Evolutionary conservation across 2,797 vertebrate species (phyloP), one percentile per base, ranked within the genome.

Genomic region (Pagetopsis macropterus): DNA sequence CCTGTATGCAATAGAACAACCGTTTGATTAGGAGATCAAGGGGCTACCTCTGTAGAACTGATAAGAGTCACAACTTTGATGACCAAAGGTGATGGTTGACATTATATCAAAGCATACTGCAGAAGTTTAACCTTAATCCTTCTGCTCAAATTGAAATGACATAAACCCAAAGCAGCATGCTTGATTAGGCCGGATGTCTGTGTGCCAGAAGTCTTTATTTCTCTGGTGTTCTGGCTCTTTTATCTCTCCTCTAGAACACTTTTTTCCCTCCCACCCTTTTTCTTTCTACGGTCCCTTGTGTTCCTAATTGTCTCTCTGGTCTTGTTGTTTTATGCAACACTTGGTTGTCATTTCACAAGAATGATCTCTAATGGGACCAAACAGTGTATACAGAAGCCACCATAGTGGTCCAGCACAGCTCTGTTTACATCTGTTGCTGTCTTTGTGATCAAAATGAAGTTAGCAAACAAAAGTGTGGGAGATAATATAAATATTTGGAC

Each of bases 311-410:
- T 57, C 52, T 44, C 56, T 55, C 50, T 71, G 75, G 4, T 70
- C 58, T 62, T 82, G 69, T 70, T 81, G 61, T 68, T 74, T 66
- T 46, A 51, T 71, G 65, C 12, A 68, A 19, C 72, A 65, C 66
- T 55, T 75, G 61, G 70, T 74, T 72, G 44, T 41, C 50, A 81
- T 75, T 81, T 77, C 70, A 67, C 58, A 67, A 43, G 51, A 69
- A 67, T 76, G 44, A 23, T 72, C 58, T 70, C 63, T 73, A 79
- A 79, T 71, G 65, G 49, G 59, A 72, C 45, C 64, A 68, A 70
- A 58, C 41, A 44, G 57, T 72, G 75, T 73, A 64, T 51, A 65
- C 56, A 83, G 59, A 70, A 48, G 49, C 70, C 72, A 51, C 19
- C 72, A 71, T 0, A 31, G 79, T 82, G 84, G 70, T 84, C 75